Conservation (phyloP, 2,113 vertebrate genomes). For the Atlantisia rogersi region DNA sequence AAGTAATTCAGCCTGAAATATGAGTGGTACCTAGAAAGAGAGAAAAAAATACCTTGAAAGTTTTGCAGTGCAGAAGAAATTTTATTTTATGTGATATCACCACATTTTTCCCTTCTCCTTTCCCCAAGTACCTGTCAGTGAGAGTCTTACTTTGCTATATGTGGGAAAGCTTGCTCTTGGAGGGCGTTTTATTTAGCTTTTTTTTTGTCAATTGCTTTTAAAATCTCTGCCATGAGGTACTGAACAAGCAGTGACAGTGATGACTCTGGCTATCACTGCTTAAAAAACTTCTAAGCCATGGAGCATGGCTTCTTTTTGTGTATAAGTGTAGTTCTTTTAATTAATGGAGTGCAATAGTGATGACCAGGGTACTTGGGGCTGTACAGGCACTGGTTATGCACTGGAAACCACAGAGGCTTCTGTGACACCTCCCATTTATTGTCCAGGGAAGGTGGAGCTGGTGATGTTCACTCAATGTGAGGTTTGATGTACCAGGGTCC, state of each 20-base stretch:
- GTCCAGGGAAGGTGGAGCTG: not conserved
- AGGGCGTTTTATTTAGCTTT: not conserved
- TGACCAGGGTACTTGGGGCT: not conserved
- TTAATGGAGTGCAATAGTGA: not conserved
- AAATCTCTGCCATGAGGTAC: not conserved
- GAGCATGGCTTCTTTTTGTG: not conserved
- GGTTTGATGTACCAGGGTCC: not conserved
- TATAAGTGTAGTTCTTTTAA: not conserved
- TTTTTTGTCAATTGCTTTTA: slow-evolving; percentile 12
- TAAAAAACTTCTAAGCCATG: not conserved
- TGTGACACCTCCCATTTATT: not conserved
- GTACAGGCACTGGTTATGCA: not conserved
- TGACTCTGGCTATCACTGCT: not conserved
- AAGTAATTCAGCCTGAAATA: not conserved
- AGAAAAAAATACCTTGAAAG: not conserved
- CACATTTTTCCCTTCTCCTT: not conserved
- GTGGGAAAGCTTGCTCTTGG: not conserved
- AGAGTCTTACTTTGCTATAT: not conserved
- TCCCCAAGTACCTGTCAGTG: not conserved
- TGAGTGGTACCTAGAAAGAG: not conserved
- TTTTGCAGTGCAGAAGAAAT: not conserved
- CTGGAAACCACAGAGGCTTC: not conserved
- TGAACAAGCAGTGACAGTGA: not conserved
- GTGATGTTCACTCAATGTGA: not conserved
- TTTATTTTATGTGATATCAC: slow-evolving; percentile 24